These are phyloP conservation scores for Steatornis caripensis DNA, from an alignment of 2,113 vertebrate genomes.

Conservation along the genomic window DNA sequence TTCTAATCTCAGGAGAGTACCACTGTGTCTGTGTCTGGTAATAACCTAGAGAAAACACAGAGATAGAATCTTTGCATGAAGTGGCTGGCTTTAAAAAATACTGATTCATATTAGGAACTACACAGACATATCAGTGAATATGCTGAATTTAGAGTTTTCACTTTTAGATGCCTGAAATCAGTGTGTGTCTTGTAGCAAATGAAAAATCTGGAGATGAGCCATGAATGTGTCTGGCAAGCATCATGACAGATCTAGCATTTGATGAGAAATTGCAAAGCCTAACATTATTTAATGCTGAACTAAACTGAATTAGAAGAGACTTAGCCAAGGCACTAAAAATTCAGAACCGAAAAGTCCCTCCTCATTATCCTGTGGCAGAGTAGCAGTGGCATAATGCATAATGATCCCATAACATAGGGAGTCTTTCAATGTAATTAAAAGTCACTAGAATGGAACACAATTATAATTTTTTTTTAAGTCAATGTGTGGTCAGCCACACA, in stretches of 20 bases:
- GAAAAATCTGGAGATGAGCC: neutral
- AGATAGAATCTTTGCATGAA: neutral
- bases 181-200: neutral
- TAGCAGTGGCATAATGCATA: neutral
- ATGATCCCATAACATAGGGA: slow-evolving; percentile 2
- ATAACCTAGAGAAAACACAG: neutral
- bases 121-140: neutral
- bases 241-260: neutral
- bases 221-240: neutral
- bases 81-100: neutral
- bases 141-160: neutral
- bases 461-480: slow-evolving; percentile 5
- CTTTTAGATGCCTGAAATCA: neutral
- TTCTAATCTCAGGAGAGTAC: neutral
- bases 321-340: slow-evolving; percentile 4
- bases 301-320: neutral
- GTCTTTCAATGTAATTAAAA: slow-evolving; percentile 42
- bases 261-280: slow-evolving; percentile 16
- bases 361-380: neutral
- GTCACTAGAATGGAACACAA: slow-evolving; percentile 35
- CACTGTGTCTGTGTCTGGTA: neutral
- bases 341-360: neutral
- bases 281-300: neutral
- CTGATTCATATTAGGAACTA: neutral
- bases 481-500: neutral